These are phyloP conservation scores for Agrochola macilenta DNA, from an alignment of 2,888 invertebrate genomes.

Conservation along the genomic window DNA sequence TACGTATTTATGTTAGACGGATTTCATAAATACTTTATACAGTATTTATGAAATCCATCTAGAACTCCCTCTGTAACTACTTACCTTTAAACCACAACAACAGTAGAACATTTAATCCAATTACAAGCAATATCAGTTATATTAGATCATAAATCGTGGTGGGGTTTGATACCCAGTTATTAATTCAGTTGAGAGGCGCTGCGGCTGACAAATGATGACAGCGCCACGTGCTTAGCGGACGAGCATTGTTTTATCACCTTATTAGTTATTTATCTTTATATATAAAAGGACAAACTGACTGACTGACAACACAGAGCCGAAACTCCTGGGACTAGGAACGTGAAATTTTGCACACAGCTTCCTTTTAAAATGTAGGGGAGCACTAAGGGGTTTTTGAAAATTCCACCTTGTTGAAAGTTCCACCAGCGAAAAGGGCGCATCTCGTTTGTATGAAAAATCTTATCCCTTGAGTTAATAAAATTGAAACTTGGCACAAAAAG, in stretches of 20 bases:
- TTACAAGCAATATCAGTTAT: slow-evolving; percentile 51
- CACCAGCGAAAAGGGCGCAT: too few relatives aligned
- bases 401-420: too few relatives aligned
- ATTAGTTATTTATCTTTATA: not conserved
- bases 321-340: too few relatives aligned
- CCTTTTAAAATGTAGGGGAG: too few relatives aligned
- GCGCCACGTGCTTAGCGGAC: slow-evolving; percentile 55
- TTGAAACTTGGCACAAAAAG: too few relatives aligned
- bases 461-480: too few relatives aligned
- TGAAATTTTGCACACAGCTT: too few relatives aligned
- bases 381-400: too few relatives aligned
- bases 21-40: not conserved
- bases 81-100: slow-evolving; percentile 11
- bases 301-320: too few relatives aligned
- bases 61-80: not conserved
- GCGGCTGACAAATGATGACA: slow-evolving; percentile 68
- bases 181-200: slow-evolving; percentile 62
- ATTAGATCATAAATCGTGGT: slow-evolving; percentile 68
- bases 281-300: not conserved
- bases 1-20: too few relatives aligned
- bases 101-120: slow-evolving; percentile 42
- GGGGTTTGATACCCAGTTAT: slow-evolving; percentile 64
- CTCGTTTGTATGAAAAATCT: too few relatives aligned
- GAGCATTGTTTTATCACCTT: slow-evolving; percentile 45
- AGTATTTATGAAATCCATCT: not conserved